Conservation (phyloP, 2,888 invertebrate species). For the Amblyjoppa proteus region DNA sequence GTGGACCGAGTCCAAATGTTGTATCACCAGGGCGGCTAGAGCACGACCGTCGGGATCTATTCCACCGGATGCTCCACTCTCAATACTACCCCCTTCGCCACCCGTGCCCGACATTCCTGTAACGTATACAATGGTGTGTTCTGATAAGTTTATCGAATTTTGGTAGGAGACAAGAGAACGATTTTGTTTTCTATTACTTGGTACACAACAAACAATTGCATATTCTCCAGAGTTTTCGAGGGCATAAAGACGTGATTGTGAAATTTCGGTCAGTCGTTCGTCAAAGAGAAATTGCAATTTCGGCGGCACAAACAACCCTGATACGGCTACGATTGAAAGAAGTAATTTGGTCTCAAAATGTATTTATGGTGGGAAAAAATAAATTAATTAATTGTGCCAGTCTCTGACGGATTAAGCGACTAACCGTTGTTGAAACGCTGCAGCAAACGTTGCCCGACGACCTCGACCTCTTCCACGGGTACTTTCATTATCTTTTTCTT, state of each 20-base stretch:
- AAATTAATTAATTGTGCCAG: background rate
- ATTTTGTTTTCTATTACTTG: background rate
- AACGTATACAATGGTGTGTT: slow-evolving; percentile 38
- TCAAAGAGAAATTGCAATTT: background rate
- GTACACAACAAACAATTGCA: background rate
- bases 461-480: slow-evolving; percentile 96
- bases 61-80: slow-evolving; percentile 91
- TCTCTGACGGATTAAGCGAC: slow-evolving; percentile 6
- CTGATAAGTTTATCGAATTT: slow-evolving; percentile 16
- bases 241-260: too few species aligned
- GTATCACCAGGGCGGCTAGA: slow-evolving; percentile 90
- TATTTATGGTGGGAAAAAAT: slow-evolving; percentile 1
- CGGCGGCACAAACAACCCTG: background rate
- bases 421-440: slow-evolving; percentile 86
- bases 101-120: slow-evolving; percentile 82
- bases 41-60: slow-evolving; percentile 88
- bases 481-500: slow-evolving; percentile 97
- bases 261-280: background rate
- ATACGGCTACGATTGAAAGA: background rate
- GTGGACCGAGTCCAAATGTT: slow-evolving; percentile 94
- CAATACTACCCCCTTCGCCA: slow-evolving; percentile 88
- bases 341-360: background rate
- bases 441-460: slow-evolving; percentile 92
- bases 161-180: background rate
- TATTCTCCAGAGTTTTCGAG: background rate